Base-by-base conservation (phyloP, 2,113 vertebrate genomes). In the Lepisosteus oculatus region DNA sequence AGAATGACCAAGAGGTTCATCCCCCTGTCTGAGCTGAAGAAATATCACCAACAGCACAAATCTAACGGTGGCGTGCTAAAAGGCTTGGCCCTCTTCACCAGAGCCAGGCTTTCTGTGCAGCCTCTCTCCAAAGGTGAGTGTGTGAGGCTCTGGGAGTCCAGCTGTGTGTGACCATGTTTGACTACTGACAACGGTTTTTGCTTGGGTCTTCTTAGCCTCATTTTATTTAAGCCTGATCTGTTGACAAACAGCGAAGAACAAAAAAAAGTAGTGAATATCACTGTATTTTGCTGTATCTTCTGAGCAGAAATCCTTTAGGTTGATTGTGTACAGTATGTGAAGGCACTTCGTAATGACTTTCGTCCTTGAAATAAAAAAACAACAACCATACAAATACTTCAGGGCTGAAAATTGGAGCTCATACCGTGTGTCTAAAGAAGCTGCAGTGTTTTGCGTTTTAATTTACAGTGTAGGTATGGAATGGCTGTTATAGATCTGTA, bases 1-100 rank as follows among this genome's bases (percentile, higher is more conserved):
- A 88, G 97, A 71, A 96, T 92, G 95, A 86, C 89, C 70, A 93
- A 91, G 76, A 94, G 95, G 29, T 98, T 94, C 81, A 86, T 99
- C 75, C 86, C 96, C 47, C 85, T 99, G 65, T 84, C 95, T 0
- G 97, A 99, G 85, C 90, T 99, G 73, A 98, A 96, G 82, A 77
- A 88, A 76, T 85, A 93, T 75, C 87, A 97, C 88, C 87, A 91
- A 77, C 86, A 90, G 74, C 96, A 99, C 57, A 91, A 85, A 70
- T 63, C 73, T 15, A 76, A 81, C 0, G 95, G 91, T 4, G 97
- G 96, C 0, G 89, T 95, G 6, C 88, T 99, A 9, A 90, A 93
- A 76, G 85, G 90, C 76, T 87, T 94, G 91, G 83, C 90, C 2
- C 94, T 98, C 9, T 97, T 98, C 76, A 95, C 90, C 3, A 90